These are phyloP conservation scores for Urocolius indicus DNA, from an alignment of 2,113 vertebrate species.

Conservation along the genomic window DNA sequence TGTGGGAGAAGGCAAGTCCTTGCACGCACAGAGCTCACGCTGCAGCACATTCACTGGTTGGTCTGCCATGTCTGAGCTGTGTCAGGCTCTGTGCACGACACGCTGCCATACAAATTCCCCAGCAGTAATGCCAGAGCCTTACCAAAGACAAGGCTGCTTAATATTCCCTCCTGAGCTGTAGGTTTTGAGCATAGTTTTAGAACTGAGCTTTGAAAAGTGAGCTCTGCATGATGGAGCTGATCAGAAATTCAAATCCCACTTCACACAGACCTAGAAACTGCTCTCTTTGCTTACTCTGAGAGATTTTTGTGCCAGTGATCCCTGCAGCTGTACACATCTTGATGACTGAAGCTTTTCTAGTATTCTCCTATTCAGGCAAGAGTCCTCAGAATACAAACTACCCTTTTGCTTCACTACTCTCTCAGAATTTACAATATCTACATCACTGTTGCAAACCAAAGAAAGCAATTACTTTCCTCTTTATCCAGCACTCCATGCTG, in stretches of 20 bases:
- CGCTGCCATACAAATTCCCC: not conserved
- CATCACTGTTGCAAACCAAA: not conserved
- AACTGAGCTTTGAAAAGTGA: not conserved
- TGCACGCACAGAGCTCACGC: not conserved
- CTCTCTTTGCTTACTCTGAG: conserved; percentile 50
- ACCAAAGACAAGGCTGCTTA: not conserved
- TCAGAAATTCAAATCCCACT: conserved; percentile 55
- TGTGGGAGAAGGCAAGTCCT: not conserved
- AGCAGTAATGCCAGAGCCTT: not conserved
- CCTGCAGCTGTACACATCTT: conserved; percentile 30
- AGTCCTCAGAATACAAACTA: conserved; percentile 39
- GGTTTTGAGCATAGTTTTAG: not conserved
- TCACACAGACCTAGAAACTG: conserved; percentile 26
- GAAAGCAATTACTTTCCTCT: not conserved
- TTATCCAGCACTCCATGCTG: not conserved
- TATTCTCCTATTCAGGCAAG: conserved; percentile 10
- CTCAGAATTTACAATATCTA: not conserved
- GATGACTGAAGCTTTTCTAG: conserved; percentile 59
- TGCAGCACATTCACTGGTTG: not conserved
- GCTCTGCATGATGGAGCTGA: conserved; percentile 25
- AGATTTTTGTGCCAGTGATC: conserved; percentile 56
- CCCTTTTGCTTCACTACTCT: not conserved
- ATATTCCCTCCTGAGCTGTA: not conserved
- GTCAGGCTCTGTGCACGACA: not conserved
- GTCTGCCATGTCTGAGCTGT: not conserved